These are phyloP conservation scores for Anthrax anthrax DNA, from an alignment of 2,888 invertebrate species.

Conservation along the genomic window DNA sequence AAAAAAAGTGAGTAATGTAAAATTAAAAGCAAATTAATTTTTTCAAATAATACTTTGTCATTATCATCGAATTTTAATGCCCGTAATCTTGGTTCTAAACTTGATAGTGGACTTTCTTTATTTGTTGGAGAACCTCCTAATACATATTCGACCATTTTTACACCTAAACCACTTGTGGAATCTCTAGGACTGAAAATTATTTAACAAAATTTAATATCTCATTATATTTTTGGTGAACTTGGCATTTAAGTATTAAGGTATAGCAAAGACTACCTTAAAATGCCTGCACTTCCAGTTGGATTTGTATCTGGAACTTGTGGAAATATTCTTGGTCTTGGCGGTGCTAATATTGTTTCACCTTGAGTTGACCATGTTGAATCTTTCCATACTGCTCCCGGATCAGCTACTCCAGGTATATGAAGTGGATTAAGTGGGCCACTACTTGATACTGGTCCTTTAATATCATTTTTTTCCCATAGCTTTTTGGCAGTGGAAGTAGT, in stretches of 20 bases:
- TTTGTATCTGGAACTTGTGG: constrained; percentile 44
- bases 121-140: constrained; percentile 81
- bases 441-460: constrained; percentile 48
- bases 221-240: no score
- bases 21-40: background rate
- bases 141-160: constrained; percentile 98
- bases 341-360: constrained; percentile 67
- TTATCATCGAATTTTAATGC: constrained; percentile 45
- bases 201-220: constrained; percentile 17
- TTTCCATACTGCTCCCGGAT: constrained; percentile 65
- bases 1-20: background rate
- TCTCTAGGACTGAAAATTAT: constrained; percentile 58
- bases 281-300: constrained; percentile 36
- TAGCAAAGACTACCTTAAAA: constrained; percentile 35
- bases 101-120: constrained; percentile 44
- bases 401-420: constrained; percentile 45
- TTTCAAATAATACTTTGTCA: constrained; percentile 27
- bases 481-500: constrained; percentile 89
- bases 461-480: constrained; percentile 74
- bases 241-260: no score
- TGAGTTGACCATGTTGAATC: constrained; percentile 89
- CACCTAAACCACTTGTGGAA: constrained; percentile 79
- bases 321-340: constrained; percentile 51
- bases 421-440: constrained; percentile 52
- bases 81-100: constrained; percentile 49